These are phyloP conservation scores for Maccullochella peelii DNA, from an alignment of 2,113 vertebrate genomes.

Conservation along the genomic window DNA sequence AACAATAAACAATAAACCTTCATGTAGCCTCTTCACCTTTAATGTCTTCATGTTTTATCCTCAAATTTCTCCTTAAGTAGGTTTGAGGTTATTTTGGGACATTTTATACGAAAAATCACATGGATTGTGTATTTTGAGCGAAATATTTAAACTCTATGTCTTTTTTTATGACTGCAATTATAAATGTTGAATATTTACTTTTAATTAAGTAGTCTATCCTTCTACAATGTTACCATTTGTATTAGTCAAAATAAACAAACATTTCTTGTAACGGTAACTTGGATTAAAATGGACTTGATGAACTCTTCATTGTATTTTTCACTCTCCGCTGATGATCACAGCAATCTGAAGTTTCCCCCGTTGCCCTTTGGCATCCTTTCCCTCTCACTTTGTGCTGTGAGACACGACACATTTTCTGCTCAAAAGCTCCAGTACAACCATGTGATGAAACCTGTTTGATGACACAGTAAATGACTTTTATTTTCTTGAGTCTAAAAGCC, in stretches of 20 bases:
- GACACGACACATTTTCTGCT: constrained; percentile 27
- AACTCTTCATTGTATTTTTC: neutral
- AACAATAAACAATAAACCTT: neutral
- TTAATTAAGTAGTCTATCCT: neutral
- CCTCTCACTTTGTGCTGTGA: neutral
- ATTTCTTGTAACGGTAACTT: neutral
- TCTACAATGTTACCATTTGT: neutral
- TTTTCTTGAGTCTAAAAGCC: constrained; percentile 55
- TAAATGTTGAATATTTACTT: neutral
- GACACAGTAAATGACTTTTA: constrained; percentile 60
- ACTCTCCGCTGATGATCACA: neutral
- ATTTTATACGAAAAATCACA: neutral
- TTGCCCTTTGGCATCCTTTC: neutral
- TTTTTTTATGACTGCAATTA: neutral
- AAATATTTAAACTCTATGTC: neutral
- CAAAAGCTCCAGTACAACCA: neutral
- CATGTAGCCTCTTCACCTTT: neutral
- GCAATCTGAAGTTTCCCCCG: neutral
- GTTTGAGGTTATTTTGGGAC: neutral
- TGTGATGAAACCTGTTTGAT: constrained; percentile 46
- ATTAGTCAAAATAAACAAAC: too few relatives aligned
- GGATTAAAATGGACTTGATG: neutral
- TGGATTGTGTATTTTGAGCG: neutral
- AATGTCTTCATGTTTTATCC: neutral
- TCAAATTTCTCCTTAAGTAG: too few relatives aligned